Evolutionary conservation across 2,888 invertebrate genomes (phyloP).

Genomic region (Microchrysa polita): DNA sequence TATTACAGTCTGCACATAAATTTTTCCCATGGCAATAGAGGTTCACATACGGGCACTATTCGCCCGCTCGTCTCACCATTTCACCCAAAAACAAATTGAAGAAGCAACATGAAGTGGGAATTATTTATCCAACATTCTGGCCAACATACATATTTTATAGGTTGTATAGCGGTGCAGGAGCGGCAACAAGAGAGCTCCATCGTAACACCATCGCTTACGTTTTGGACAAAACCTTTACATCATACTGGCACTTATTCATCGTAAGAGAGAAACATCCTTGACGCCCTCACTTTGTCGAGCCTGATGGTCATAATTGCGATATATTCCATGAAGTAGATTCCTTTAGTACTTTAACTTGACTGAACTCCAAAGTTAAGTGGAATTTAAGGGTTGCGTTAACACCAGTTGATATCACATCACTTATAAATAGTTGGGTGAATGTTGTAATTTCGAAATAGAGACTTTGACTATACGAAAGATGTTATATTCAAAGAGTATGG

Average conservation of each 20-base stretch:
- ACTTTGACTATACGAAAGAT: too few species aligned
- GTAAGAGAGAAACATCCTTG: conserved; percentile 14
- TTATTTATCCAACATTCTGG: conserved; percentile 31
- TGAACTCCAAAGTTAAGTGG: neutral
- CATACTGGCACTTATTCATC: conserved; percentile 34
- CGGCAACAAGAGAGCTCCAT: neutral
- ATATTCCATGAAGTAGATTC: conserved; percentile 29
- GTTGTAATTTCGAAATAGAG: too few species aligned
- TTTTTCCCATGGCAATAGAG: conserved; percentile 14
- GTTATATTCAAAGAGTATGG: too few species aligned
- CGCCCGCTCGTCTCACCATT: neutral
- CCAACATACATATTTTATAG: conserved; percentile 27
- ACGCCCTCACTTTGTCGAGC: conserved; percentile 23
- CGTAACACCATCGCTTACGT: neutral
- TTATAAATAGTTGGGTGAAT: too few species aligned
- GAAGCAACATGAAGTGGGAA: conserved; percentile 34
- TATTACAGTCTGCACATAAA: conserved; percentile 11
- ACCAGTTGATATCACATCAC: neutral
- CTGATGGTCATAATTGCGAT: conserved; percentile 39
- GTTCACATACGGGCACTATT: neutral
- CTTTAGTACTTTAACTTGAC: neutral
- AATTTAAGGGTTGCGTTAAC: neutral
- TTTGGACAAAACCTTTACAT: conserved; percentile 18
- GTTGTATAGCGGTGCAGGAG: neutral
- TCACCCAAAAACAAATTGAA: conserved; percentile 26